phyloP scores from a whole-genome alignment of 2,888 invertebrate species.

The Tryphoninae sp. region DNA sequence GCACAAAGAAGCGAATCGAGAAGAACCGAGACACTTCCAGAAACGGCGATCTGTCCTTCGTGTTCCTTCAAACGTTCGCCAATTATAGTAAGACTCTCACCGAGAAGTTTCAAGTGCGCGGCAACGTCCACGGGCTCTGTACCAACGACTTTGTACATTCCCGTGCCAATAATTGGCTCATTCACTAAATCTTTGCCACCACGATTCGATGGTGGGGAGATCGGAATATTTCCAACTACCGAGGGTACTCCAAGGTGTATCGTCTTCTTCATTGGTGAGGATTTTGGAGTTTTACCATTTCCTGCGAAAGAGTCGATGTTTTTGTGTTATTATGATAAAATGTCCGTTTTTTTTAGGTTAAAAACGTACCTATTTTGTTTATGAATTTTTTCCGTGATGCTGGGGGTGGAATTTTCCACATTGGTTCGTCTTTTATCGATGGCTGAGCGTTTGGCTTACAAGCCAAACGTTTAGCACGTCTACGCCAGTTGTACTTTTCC shows the following conservation, averaged over 20 bases:
- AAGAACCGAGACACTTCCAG: constrained; percentile 95
- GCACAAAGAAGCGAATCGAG: constrained; percentile 96
- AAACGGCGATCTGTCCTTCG: constrained; percentile 97
- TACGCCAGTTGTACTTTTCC: constrained; percentile 90
- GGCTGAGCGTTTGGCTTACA: constrained; percentile 80
- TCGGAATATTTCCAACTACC: constrained; percentile 73
- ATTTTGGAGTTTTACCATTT: constrained; percentile 74
- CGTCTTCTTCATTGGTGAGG: constrained; percentile 75
- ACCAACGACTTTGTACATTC: constrained; percentile 86
- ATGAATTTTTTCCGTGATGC: constrained; percentile 81
- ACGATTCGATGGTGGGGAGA: constrained; percentile 75
- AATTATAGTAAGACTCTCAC: constrained; percentile 96
- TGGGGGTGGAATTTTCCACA: constrained; percentile 78
- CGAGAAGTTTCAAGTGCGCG: constrained; percentile 94
- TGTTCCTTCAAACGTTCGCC: constrained; percentile 96
- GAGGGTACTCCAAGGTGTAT: constrained; percentile 80
- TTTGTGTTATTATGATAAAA: not conserved
- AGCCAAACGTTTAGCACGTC: constrained; percentile 89
- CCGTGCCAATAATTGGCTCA: constrained; percentile 79
- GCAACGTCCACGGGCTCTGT: constrained; percentile 94
- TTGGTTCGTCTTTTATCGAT: constrained; percentile 75
- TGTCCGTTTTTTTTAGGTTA: constrained; percentile 37
- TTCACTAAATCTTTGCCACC: constrained; percentile 78
- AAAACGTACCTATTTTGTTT: constrained; percentile 79
- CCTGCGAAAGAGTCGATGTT: constrained; percentile 66